A percentile compares a stretch with the other conserved stretches of the same genome.
Evolutionary conservation across 1,140 invertebrate genomes (phyloP).

Genomic region (Eulimnadia texana): DNA sequence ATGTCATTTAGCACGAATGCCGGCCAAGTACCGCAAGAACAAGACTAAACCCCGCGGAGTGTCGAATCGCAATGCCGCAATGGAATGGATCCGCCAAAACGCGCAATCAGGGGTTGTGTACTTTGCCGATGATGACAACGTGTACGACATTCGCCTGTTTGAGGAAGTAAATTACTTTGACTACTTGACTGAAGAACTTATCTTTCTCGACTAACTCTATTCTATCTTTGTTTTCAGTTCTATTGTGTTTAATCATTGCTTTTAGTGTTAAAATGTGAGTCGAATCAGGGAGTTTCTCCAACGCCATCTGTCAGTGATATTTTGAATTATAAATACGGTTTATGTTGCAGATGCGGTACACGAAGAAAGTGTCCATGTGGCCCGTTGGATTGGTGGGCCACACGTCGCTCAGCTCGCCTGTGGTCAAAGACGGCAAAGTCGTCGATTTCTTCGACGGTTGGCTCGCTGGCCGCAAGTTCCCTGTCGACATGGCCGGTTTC

Average conservation of each 20-base stretch:
- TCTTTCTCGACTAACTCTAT: too few relatives aligned
- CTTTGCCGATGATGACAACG: slow-evolving; percentile 97
- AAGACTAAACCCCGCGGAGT: slow-evolving; percentile 80
- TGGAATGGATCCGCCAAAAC: slow-evolving; percentile 67
- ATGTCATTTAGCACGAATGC: slow-evolving; percentile 72
- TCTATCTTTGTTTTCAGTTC: too few relatives aligned
- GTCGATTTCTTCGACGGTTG: slow-evolving; percentile 69
- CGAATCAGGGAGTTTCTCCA: too few relatives aligned
- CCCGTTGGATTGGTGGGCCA: slow-evolving; percentile 69
- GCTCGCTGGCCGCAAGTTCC: slow-evolving; percentile 65
- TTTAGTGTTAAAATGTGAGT: too few relatives aligned
- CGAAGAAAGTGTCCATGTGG: slow-evolving; percentile 72
- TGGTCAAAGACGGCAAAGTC: slow-evolving; percentile 50
- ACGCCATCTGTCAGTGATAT: too few relatives aligned
- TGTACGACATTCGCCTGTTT: slow-evolving; percentile 73
- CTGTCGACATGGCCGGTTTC: slow-evolving; percentile 87
- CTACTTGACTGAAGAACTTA: too few relatives aligned
- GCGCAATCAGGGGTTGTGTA: slow-evolving; percentile 69
- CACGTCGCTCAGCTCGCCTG: slow-evolving; percentile 52
- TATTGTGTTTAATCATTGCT: too few relatives aligned
- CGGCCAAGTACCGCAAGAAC: slow-evolving; percentile 49
- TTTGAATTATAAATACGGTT: not conserved
- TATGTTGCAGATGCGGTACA: slow-evolving; percentile 51
- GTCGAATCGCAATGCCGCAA: slow-evolving; percentile 70
- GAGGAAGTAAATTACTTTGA: slow-evolving; percentile 52